phyloP scores from a whole-genome alignment of 2,888 invertebrate species.

The Sarcophaga subvicina region DNA sequence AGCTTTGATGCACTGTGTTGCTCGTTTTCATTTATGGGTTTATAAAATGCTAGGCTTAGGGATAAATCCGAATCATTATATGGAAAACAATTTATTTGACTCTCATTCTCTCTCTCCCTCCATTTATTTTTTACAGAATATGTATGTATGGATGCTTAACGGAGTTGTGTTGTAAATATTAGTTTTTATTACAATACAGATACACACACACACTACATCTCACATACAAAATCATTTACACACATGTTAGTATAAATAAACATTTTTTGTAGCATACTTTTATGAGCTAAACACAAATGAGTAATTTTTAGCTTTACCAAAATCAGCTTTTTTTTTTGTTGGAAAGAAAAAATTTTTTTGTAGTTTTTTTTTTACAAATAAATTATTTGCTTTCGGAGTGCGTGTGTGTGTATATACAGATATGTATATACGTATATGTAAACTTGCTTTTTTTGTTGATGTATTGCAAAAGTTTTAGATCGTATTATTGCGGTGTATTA shows the following conservation, averaged over 20 bases:
- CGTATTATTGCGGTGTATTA: neutral
- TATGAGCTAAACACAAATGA: neutral
- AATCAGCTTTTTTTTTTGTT: neutral
- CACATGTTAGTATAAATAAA: neutral
- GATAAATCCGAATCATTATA: neutral
- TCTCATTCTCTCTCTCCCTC: neutral
- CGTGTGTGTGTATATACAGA: neutral
- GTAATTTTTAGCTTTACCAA: neutral
- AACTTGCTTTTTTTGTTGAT: neutral
- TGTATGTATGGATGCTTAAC: neutral
- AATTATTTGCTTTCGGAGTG: neutral
- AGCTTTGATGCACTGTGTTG: neutral
- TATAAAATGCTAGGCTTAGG: neutral
- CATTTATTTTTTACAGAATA: too few species aligned
- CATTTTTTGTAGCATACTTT: neutral
- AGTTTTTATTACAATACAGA: neutral
- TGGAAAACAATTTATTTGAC: neutral
- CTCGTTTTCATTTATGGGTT: neutral
- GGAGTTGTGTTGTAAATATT: neutral
- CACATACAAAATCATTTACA: neutral
- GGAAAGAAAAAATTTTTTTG: neutral
- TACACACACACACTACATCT: neutral
- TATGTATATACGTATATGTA: neutral
- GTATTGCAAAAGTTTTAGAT: neutral
- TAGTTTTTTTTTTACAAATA: neutral